These are phyloP conservation scores for Leucosticte australis DNA, from an alignment of 2,113 vertebrate species.

Conservation along the genomic window DNA sequence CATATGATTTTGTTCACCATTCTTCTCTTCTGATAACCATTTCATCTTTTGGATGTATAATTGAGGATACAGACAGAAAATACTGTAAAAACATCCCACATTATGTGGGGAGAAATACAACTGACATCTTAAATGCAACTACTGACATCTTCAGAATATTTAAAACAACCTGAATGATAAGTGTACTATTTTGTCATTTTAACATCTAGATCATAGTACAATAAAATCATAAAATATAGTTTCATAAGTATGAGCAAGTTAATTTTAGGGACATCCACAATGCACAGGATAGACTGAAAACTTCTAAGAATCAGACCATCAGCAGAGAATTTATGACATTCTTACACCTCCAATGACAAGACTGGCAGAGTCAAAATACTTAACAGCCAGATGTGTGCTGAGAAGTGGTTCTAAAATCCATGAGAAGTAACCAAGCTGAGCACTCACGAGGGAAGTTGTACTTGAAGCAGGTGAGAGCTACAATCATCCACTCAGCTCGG, in stretches of 20 bases:
- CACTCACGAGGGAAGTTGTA: slow-evolving; percentile 92
- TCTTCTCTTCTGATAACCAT: background rate
- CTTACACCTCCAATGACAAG: background rate
- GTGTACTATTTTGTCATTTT: background rate
- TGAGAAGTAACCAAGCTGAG: background rate
- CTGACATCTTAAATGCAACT: background rate
- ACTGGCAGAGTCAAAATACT: background rate
- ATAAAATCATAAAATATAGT: background rate
- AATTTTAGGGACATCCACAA: background rate
- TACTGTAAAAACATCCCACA: background rate
- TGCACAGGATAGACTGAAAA: background rate
- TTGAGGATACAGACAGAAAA: background rate
- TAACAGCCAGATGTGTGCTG: background rate
- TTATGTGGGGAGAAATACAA: background rate
- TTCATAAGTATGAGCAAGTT: background rate
- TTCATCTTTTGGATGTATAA: background rate
- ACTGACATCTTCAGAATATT: background rate
- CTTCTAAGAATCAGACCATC: background rate
- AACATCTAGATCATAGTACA: background rate
- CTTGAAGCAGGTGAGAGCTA: slow-evolving; percentile 92
- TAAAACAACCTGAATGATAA: background rate
- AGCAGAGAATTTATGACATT: background rate
- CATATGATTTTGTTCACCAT: background rate
- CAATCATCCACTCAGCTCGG: slow-evolving; percentile 94
- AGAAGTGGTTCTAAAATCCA: background rate